These are phyloP conservation scores for Delichon dasypus DNA, from an alignment of 2,797 vertebrate genomes.

Conservation along the genomic window DNA sequence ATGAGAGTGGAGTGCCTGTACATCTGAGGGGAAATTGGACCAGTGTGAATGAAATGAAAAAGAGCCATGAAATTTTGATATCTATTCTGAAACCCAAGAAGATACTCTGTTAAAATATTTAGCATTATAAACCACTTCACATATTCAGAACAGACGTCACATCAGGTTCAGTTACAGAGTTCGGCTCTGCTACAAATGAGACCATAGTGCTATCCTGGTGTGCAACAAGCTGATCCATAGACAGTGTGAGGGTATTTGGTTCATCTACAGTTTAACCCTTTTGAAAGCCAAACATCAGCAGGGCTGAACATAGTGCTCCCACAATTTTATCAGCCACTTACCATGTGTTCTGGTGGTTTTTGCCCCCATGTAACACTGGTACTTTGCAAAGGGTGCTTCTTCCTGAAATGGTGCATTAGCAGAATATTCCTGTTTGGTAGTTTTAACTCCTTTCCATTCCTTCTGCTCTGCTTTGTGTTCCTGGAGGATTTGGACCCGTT, in stretches of 20 bases:
- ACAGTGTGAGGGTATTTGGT: neutral
- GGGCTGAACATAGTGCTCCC: neutral
- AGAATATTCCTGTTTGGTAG: neutral
- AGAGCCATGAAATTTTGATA: neutral
- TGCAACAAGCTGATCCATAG: neutral
- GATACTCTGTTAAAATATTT: neutral
- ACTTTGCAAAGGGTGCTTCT: neutral
- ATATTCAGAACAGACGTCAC: neutral
- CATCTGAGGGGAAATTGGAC: neutral
- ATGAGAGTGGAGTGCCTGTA: neutral
- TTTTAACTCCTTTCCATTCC: neutral
- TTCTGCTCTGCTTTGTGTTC: neutral
- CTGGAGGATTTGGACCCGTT: neutral
- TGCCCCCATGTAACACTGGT: neutral
- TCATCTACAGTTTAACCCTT: neutral
- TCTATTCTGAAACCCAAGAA: neutral
- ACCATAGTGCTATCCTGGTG: neutral
- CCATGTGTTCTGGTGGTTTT: neutral
- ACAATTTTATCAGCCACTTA: neutral
- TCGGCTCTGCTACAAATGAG: neutral
- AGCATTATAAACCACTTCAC: neutral
- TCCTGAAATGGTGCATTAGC: neutral
- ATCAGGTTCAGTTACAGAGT: neutral
- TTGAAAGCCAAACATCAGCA: neutral
- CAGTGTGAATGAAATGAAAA: neutral